Evolutionary conservation across 2,888 invertebrate species (phyloP), one percentile per base, ranked within the genome.

Genomic region (Metopia argyrocephala): DNA sequence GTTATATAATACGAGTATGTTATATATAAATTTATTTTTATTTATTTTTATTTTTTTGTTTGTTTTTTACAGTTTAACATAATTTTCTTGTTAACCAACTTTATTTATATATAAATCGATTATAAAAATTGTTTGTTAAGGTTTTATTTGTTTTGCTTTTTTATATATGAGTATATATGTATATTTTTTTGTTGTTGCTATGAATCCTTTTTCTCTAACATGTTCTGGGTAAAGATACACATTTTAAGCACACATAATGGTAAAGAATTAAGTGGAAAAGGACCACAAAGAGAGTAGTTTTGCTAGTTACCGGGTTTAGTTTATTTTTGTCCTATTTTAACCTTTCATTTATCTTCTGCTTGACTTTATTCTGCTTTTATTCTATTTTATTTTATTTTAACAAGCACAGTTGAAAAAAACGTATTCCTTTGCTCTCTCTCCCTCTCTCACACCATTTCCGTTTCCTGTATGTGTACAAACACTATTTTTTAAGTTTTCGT

Each of bases 91-190:
- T 82, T 75, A 74, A 74, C 65, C 76, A 84, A 78, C 73, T 78
- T 82, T 82, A 78, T 84, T 82, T 84, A 80, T 68, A 78, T 61
- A 68, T 76, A 65, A 79, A 73, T 75, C 69, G 73, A 70, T 79
- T 61, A 69, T 66, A 52, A 76, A 70, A 64, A 45, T 62, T 66
- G 65, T 50, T 74, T 46, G 20, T 20, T 38, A n/a, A n/a, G n/a
- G n/a, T n/a, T n/a, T 65, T 73, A 54, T 57, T 52, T 64, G 20
- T 52, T 56, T 15, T 4, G 15, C 15, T 52, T 25, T 23, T 31
- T 27, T 46, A 12, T 48, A 64, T 27, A 54, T 28, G 15, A 20
- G 20, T 28, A 23, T 23, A n/a, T n/a, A n/a, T n/a, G n/a, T n/a
- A n/a, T n/a, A n/a, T n/a, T n/a, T n/a, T n/a, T n/a, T n/a, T n/a